Evolutionary conservation across 2,888 invertebrate species (phyloP), one percentile per base, ranked within the genome.

Genomic region (Rhagium mordax): DNA sequence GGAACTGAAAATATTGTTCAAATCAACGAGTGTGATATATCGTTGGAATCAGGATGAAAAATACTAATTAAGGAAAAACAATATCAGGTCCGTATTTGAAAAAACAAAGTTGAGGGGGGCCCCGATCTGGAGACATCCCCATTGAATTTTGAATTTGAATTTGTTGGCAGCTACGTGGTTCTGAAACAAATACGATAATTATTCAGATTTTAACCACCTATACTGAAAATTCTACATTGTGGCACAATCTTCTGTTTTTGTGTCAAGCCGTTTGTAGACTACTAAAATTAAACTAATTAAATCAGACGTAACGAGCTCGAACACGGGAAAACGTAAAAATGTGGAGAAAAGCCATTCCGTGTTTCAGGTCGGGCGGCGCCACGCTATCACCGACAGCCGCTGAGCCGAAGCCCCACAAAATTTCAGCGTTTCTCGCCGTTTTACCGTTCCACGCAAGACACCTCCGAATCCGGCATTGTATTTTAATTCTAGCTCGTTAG

Each of bases 401-500:
- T 41, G 27, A 51, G 53, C n/a, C 20, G 53, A 65, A 53, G 41
- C 67, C 57, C 21, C 33, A 67, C 57, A 57, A 47, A 57, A 57
- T 67, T 67, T 67, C 67, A 57, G 67, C 24, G 57, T 53, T 33
- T 20, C 47, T 57, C 33, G 53, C 18, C 20, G 33, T 67, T 67
- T 55, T 67, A 67, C 65, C 65, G 67, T 67, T 67, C 67, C 24
- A 47, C n/a, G 57, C 53, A 55, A 41, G 29, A 47, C 67, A 16
- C 57, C 57, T 41, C 57, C 57, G 6, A 64, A 47, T 16, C 62
- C 62, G 55, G 60, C 65, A 71, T 75, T 71, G 75, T 75, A 73
- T 75, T 75, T 75, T 68, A 73, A 75, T 71, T 57, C 70, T 62
- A 47, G 55, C 47, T 55, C 16, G 48, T 55, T 55, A 20, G 18